Evolutionary conservation across 2,797 vertebrate species (phyloP).

Genomic region (Characodon lateralis): DNA sequence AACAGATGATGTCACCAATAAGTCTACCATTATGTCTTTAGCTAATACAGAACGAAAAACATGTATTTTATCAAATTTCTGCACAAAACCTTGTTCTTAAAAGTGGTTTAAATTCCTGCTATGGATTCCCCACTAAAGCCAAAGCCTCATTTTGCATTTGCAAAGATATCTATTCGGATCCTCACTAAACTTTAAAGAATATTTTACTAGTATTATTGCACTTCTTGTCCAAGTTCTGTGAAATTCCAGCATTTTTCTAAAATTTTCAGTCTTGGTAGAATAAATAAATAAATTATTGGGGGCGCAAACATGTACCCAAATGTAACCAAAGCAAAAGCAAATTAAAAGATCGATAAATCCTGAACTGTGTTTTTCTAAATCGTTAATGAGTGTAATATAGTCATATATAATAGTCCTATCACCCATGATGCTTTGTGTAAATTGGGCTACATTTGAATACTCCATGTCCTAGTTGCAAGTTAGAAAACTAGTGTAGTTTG

Average conservation of each 20-base stretch:
- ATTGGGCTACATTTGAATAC: neutral
- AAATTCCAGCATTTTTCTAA: neutral
- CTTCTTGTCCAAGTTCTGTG: neutral
- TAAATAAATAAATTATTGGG: neutral
- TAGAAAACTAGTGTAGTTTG: too few relatives aligned
- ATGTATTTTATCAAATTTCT: neutral
- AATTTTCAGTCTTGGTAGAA: neutral
- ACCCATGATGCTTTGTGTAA: neutral
- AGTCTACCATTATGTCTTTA: neutral
- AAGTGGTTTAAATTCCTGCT: neutral
- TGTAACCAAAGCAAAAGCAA: neutral
- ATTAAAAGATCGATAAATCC: neutral
- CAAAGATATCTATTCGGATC: neutral
- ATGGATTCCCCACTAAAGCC: neutral
- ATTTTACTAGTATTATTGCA: neutral
- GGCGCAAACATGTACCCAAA: neutral
- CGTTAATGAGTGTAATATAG: neutral
- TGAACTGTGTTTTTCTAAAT: neutral
- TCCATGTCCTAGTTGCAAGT: neutral
- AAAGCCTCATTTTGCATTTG: neutral
- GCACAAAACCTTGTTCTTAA: neutral
- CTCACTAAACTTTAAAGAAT: neutral
- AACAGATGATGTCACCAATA: slow-evolving; percentile 26
- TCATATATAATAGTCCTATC: neutral
- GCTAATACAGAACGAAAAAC: neutral